phyloP scores from a whole-genome alignment of 2,113 vertebrate species.

The Notothenia coriiceps region DNA sequence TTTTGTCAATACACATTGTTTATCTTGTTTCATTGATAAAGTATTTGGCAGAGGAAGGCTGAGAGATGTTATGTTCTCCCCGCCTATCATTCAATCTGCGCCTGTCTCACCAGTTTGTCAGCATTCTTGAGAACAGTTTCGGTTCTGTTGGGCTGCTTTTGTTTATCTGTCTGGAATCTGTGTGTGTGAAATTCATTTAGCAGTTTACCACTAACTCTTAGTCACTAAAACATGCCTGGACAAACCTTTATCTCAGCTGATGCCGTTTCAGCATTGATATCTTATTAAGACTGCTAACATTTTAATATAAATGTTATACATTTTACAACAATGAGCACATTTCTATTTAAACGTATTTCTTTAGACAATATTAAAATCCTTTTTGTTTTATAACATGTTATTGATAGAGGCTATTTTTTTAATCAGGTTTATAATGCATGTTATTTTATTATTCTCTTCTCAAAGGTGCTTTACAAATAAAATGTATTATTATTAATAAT shows the following conservation, averaged over 20 bases:
- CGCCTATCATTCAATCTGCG: conserved; percentile 7
- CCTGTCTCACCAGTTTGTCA: conserved; percentile 60
- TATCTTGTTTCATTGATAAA: not conserved
- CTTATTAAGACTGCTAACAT: too few species aligned
- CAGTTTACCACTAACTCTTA: conserved; percentile 3
- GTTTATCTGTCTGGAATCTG: conserved; percentile 47
- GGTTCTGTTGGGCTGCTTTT: conserved; percentile 34
- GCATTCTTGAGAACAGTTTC: conserved; percentile 64
- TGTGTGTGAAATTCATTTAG: not conserved
- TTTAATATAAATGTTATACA: too few species aligned
- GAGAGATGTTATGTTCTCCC: conserved; percentile 34
- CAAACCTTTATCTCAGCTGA: not conserved
- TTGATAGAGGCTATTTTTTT: too few species aligned
- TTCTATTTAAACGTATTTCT: too few species aligned
- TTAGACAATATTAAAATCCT: too few species aligned
- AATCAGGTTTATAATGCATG: too few species aligned
- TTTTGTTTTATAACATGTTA: too few species aligned
- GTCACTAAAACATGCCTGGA: not conserved
- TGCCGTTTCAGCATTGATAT: not conserved
- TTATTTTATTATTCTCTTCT: too few species aligned
- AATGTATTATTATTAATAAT: too few species aligned
- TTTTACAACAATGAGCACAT: too few species aligned
- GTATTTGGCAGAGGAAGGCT: not conserved
- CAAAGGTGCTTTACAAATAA: too few species aligned
- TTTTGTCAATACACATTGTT: not conserved